Percentiles rank a stretch among this genome's conserved stretches.
phyloP scores from a whole-genome alignment of 2,797 vertebrate genomes.

The Vireo griseus region DNA sequence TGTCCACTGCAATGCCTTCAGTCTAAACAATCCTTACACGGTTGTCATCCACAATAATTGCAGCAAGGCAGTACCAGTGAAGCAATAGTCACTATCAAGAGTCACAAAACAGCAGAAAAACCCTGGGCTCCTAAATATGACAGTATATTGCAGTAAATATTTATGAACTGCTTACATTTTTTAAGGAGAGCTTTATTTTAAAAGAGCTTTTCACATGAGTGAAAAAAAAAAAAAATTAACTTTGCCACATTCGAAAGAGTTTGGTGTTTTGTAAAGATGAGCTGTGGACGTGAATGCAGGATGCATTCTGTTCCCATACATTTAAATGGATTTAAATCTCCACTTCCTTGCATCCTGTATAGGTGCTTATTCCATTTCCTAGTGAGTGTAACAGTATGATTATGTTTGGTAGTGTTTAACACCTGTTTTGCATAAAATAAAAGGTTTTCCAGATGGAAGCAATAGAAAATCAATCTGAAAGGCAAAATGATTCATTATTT shows the following conservation, averaged over 20 bases:
- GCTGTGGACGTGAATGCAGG: neutral
- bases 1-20: neutral
- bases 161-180: neutral
- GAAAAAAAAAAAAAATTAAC: neutral
- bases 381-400: neutral
- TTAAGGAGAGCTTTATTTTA: neutral
- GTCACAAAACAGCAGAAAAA: neutral
- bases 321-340: neutral
- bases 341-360: neutral
- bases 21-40: neutral
- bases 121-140: neutral
- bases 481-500: neutral
- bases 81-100: neutral
- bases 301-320: neutral
- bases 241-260: neutral
- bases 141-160: neutral
- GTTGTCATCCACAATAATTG: neutral
- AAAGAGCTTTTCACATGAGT: neutral
- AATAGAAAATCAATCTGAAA: neutral
- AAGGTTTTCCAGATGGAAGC: neutral
- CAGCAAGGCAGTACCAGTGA: neutral
- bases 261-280: neutral
- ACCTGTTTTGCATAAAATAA: conserved; percentile 26
- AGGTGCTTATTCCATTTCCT: neutral
- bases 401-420: neutral